A percentile compares a stretch with the other conserved stretches of the same genome.
Conservation (phyloP, 2,888 invertebrate genomes). For the Colostygia pectinataria region DNA sequence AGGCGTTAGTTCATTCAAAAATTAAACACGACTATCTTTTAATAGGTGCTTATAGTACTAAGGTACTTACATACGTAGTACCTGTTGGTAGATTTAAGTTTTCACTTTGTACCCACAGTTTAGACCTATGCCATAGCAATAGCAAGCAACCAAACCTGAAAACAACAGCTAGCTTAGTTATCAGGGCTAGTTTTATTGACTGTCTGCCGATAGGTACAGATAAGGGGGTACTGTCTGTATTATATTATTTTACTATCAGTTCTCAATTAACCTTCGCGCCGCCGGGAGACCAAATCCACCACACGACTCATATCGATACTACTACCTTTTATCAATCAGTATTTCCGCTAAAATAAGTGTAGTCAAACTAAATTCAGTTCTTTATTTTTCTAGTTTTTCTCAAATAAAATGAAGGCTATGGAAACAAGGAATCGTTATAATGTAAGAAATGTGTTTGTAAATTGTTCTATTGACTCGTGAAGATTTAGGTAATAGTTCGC, state of each 20-base stretch:
- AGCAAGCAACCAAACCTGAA: slow-evolving; percentile 1
- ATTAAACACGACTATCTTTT: no score
- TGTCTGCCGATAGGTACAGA: slow-evolving; percentile 56
- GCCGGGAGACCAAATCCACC: slow-evolving; percentile 44
- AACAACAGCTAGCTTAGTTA: background rate
- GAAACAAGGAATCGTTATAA: slow-evolving; percentile 47
- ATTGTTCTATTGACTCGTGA: background rate
- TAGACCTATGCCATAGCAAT: no score
- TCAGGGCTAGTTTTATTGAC: slow-evolving; percentile 35
- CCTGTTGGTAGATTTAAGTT: no score
- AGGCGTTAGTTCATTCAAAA: no score
- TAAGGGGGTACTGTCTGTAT: slow-evolving; percentile 43
- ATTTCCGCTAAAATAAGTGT: background rate
- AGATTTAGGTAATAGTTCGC: no score
- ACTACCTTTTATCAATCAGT: no score
- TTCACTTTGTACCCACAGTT: no score
- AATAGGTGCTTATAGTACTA: no score
- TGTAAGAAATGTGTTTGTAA: slow-evolving; percentile 27
- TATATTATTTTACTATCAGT: slow-evolving; percentile 41
- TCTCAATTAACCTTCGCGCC: slow-evolving; percentile 48
- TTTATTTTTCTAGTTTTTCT: background rate
- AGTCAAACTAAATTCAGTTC: background rate
- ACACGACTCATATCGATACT: no score
- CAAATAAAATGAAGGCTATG: slow-evolving; percentile 53
- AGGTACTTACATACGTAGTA: no score